phyloP scores from a whole-genome alignment of 2,797 vertebrate genomes.

The Triplophysa yarkandensis region DNA sequence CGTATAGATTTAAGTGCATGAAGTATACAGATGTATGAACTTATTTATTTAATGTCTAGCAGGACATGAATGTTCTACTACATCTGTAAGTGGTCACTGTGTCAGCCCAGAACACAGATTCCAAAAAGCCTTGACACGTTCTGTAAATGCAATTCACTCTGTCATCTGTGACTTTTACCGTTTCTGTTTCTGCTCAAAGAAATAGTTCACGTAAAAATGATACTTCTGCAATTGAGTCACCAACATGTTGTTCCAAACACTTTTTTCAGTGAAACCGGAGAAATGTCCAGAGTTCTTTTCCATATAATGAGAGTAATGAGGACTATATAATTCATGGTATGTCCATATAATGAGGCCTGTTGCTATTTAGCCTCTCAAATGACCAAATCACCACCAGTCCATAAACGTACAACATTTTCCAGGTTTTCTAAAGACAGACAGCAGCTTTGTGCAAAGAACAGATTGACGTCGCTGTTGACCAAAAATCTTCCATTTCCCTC shows the following conservation, averaged over 20 bases:
- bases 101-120: background rate
- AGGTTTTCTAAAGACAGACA: too few relatives aligned
- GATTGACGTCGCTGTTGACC: too few relatives aligned
- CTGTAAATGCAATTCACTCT: background rate
- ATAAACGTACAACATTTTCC: too few relatives aligned
- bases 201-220: background rate
- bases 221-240: background rate
- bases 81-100: slow-evolving; percentile 5
- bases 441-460: too few relatives aligned
- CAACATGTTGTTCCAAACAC: background rate
- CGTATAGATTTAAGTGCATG: slow-evolving; percentile 16
- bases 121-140: slow-evolving; percentile 7
- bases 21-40: background rate
- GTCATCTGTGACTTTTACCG: background rate
- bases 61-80: background rate
- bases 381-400: too few relatives aligned
- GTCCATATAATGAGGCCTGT: too few relatives aligned
- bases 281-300: too few relatives aligned
- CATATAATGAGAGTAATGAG: too few relatives aligned
- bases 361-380: too few relatives aligned
- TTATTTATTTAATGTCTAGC: slow-evolving; percentile 22
- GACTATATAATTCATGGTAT: too few relatives aligned
- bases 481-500: too few relatives aligned
- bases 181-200: slow-evolving; percentile 14
- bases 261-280: background rate